Conservation (phyloP, 2,797 vertebrate genomes). For the Etheostoma nigrum region DNA sequence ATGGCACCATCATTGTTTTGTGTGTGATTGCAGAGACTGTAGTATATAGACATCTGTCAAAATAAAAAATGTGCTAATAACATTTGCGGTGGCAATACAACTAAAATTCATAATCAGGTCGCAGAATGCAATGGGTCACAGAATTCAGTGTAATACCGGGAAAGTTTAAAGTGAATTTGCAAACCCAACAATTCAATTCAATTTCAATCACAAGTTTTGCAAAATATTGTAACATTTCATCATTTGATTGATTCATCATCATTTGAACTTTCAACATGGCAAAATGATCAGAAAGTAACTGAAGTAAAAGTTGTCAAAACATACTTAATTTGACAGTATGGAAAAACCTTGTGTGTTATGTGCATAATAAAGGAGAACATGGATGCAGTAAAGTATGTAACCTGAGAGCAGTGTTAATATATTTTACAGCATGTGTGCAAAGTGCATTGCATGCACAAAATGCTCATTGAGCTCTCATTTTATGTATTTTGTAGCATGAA, state of each 20-base stretch:
- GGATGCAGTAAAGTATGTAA: not conserved
- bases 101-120: not conserved
- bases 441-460: not conserved
- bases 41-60: not conserved
- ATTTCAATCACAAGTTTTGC: not conserved
- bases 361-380: too few relatives aligned
- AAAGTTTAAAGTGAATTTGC: not conserved
- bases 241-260: too few relatives aligned
- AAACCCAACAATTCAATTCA: not conserved
- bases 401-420: not conserved
- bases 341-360: too few relatives aligned
- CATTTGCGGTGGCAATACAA: not conserved
- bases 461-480: not conserved
- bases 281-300: not conserved
- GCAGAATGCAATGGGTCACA: not conserved
- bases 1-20: not conserved
- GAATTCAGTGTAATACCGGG: not conserved
- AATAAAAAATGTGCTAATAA: not conserved
- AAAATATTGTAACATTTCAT: not conserved
- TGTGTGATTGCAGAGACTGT: not conserved
- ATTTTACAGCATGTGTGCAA: not conserved
- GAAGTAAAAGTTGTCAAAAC: not conserved
- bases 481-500: constrained; percentile 1
- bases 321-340: too few relatives aligned
- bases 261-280: not conserved